These are phyloP conservation scores for Hetaerina americana DNA, from an alignment of 1,140 invertebrate genomes.

Conservation along the genomic window DNA sequence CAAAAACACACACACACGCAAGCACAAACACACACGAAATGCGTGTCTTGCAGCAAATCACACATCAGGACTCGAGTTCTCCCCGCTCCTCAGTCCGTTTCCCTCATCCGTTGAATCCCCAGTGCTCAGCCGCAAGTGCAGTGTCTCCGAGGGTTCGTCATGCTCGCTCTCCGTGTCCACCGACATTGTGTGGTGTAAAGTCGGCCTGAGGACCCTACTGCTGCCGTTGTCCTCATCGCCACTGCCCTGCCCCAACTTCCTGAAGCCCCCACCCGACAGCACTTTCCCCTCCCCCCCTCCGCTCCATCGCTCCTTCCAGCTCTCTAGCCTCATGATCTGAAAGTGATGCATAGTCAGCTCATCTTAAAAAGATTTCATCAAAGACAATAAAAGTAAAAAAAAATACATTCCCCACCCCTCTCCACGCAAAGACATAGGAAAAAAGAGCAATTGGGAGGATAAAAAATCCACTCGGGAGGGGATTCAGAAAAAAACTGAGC, in stretches of 20 bases:
- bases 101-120: slow-evolving; percentile 2
- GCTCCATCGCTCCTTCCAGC: slow-evolving; percentile 36
- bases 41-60: neutral
- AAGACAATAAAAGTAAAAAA: too few species aligned
- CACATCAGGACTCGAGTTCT: slow-evolving; percentile 1
- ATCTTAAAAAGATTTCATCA: too few species aligned
- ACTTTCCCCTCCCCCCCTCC: slow-evolving; percentile 22
- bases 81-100: neutral
- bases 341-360: too few species aligned
- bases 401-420: too few species aligned
- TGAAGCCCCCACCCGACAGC: neutral
- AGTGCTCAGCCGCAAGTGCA: slow-evolving; percentile 11
- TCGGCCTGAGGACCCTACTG: neutral
- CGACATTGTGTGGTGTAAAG: slow-evolving; percentile 25
- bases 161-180: slow-evolving; percentile 37
- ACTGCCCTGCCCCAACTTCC: neutral
- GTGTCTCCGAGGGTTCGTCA: slow-evolving; percentile 26
- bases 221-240: too few species aligned
- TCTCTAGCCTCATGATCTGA: slow-evolving; percentile 50
- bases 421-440: too few species aligned
- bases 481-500: neutral
- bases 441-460: too few species aligned
- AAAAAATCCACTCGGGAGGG: too few species aligned
- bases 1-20: neutral
- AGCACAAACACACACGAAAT: neutral